phyloP scores from a whole-genome alignment of 2,797 vertebrate genomes.

The Sebastes jordani region DNA sequence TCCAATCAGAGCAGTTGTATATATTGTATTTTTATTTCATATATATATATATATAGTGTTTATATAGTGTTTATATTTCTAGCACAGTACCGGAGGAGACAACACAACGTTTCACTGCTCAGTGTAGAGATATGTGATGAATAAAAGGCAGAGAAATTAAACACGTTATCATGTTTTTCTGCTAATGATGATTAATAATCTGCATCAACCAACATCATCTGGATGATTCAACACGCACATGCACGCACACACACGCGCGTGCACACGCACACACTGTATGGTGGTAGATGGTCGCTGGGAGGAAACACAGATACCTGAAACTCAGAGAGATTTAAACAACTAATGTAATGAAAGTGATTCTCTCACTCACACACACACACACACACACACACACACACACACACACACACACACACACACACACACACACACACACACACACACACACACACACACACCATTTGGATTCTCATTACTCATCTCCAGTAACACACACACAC shows the following conservation, averaged over 20 bases:
- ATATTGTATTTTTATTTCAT: no score
- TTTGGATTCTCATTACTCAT: no score
- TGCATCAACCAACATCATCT: slow-evolving; percentile 7
- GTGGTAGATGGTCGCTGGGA: slow-evolving; percentile 57
- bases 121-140: no score
- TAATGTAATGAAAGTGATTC: slow-evolving; percentile 45
- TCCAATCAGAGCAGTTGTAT: not conserved
- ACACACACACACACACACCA: not conserved
- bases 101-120: no score
- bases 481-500: not conserved
- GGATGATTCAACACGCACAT: not conserved
- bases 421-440: not conserved
- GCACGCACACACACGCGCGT: not conserved
- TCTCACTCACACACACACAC: not conserved
- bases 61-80: no score
- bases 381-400: not conserved
- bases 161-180: not conserved
- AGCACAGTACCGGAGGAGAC: no score
- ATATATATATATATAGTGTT: no score
- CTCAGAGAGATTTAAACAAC: slow-evolving; percentile 27
- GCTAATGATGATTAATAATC: slow-evolving; percentile 5
- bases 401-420: slow-evolving; percentile 2
- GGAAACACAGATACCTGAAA: slow-evolving; percentile 27
- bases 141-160: no score
- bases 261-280: not conserved